phyloP scores from a whole-genome alignment of 2,797 vertebrate species.

The Amblyopsis hoosieri region DNA sequence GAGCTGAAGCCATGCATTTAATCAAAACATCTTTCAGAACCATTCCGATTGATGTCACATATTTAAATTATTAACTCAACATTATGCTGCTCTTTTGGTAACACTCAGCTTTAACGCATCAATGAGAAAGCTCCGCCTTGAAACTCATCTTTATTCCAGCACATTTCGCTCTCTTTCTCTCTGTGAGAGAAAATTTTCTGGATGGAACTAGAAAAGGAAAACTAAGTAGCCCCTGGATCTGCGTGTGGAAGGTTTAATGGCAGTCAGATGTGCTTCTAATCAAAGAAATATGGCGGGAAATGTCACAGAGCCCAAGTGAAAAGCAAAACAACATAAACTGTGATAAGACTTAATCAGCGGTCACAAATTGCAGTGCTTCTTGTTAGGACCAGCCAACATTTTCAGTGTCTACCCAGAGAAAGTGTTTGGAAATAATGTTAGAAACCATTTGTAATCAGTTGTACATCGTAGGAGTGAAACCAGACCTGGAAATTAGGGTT shows the following conservation, averaged over 20 bases:
- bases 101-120: constrained; percentile 35
- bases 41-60: constrained; percentile 17
- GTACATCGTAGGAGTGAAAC: constrained; percentile 27
- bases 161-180: constrained; percentile 31
- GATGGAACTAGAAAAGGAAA: constrained; percentile 23
- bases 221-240: constrained; percentile 57
- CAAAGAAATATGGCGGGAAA: constrained; percentile 77
- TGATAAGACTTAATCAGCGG: constrained; percentile 63
- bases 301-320: constrained; percentile 58
- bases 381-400: constrained; percentile 46
- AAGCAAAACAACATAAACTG: constrained; percentile 57
- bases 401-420: constrained; percentile 24
- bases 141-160: constrained; percentile 26
- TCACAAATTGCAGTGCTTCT: constrained; percentile 52
- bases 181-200: constrained; percentile 39
- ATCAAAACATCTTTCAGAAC: constrained; percentile 34
- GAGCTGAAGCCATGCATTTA: constrained; percentile 31
- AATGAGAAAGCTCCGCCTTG: constrained; percentile 48
- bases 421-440: constrained; percentile 39
- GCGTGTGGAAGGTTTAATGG: constrained; percentile 75
- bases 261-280: constrained; percentile 80
- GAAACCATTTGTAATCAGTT: constrained; percentile 42
- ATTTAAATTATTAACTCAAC: constrained; percentile 28
- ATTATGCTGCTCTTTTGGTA: constrained; percentile 17
- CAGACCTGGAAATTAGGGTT: constrained; percentile 38